phyloP scores from a whole-genome alignment of 2,113 vertebrate genomes.

The Neolamprologus hecqui region DNA sequence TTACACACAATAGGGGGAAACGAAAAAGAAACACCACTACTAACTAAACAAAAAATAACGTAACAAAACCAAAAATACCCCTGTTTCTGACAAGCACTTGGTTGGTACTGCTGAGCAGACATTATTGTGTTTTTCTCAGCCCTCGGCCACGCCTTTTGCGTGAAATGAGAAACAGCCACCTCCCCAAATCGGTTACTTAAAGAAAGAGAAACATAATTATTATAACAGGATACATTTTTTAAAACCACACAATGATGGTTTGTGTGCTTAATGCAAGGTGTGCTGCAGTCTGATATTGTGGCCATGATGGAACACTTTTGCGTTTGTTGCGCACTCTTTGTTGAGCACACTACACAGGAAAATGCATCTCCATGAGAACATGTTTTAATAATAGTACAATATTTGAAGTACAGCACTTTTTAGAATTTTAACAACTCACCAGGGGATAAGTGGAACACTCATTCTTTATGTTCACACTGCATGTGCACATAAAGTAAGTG shows the following conservation, averaged over 20 bases:
- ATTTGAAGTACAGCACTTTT: not conserved
- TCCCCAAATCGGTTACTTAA: not conserved
- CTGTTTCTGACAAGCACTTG: not conserved
- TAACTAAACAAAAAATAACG: not conserved
- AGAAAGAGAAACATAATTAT: not conserved
- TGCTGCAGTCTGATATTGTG: not conserved
- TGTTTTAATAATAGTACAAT: not conserved
- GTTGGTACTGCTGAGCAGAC: not conserved
- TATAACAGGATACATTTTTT: not conserved
- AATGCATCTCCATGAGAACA: not conserved
- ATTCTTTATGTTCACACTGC: not conserved
- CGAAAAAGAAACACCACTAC: not conserved
- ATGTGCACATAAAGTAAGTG: not conserved
- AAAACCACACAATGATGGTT: not conserved
- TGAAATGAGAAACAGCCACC: not conserved
- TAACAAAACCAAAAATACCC: not conserved
- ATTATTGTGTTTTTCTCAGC: not conserved
- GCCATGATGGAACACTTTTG: not conserved
- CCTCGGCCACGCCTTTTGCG: not conserved
- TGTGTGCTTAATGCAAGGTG: not conserved
- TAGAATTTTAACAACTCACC: not conserved
- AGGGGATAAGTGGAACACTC: not conserved
- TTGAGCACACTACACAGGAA: not conserved
- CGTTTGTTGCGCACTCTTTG: not conserved
- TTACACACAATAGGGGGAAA: not conserved